Evolutionary conservation across 2,888 invertebrate genomes (phyloP), one percentile per base, ranked within the genome.

Genomic region (Linyphia triangularis): DNA sequence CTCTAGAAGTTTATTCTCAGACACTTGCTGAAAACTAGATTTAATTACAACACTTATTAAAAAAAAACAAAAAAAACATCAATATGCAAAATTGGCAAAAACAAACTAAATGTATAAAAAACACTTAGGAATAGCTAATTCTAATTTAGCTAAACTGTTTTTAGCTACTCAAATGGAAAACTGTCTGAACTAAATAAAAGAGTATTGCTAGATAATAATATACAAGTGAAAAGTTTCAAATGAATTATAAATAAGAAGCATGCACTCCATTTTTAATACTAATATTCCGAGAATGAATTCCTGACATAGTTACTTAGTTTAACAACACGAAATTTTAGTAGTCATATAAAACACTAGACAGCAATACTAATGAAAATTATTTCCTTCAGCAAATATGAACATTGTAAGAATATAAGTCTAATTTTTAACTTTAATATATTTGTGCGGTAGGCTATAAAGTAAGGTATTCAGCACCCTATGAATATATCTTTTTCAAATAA

Each of bases 311-410:
- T 51, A n/a, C n/a, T 51, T 16, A 3, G 16, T 43, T 16, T 16
- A 16, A 13, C 5, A 51, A 51, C 51, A 51, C n/a, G n/a, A 51
- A 13, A 51, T 51, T 51, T 51, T n/a, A 51, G 51, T n/a, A 51
- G 51, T 51, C 51, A 51, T 51, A 51, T 51, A 51, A 51, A 51
- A 51, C 51, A 51, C 51, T 51, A 51, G 51, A 51, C 51, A 51
- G 51, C 51, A 51, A 51, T 51, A 51, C 51, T 51, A 51, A n/a
- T 51, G 51, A 51, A 51, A 13, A 51, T 51, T 51, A 51, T 51
- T 51, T 13, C 5, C 13, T n/a, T 51, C 1, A 0, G 51, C n/a
- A 51, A 51, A 51, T 51, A 51, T 51, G 51, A n/a, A 51, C 51
- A n/a, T 51, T 16, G n/a, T 51, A 51, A 51, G 16, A 51, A 51